These are phyloP conservation scores for Hypena proboscidalis DNA, from an alignment of 2,888 invertebrate genomes.

Conservation along the genomic window DNA sequence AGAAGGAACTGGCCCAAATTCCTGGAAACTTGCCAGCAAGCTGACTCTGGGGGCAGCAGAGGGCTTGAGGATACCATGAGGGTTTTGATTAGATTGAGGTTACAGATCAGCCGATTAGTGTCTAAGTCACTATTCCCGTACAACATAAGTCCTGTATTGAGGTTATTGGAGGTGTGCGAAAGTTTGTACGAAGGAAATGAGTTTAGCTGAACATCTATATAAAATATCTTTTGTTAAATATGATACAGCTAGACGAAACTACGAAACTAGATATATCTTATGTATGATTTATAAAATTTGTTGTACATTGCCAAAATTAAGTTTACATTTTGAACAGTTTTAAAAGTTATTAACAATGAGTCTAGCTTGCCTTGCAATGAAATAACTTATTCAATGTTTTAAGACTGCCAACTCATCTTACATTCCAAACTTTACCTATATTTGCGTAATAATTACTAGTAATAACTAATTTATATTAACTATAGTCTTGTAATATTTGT, in stretches of 20 bases:
- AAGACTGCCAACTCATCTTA: constrained; percentile 58
- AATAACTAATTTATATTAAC: constrained; percentile 59
- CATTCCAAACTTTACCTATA: constrained; percentile 62
- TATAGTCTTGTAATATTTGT: constrained; percentile 51
- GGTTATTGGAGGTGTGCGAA: constrained; percentile 93
- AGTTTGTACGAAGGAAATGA: constrained; percentile 94
- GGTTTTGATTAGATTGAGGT: constrained; percentile 90
- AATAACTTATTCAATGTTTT: constrained; percentile 33
- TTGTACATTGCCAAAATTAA: no score
- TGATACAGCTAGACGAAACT: no score
- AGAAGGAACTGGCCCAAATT: constrained; percentile 94
- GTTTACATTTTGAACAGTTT: constrained; percentile 1
- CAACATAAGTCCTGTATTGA: constrained; percentile 94
- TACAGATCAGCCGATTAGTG: constrained; percentile 93
- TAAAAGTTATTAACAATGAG: neutral
- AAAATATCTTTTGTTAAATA: constrained; percentile 16
- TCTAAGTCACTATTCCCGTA: constrained; percentile 94
- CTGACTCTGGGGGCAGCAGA: constrained; percentile 81
- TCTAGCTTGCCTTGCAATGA: constrained; percentile 20
- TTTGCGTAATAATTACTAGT: constrained; percentile 33
- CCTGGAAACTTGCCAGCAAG: constrained; percentile 89
- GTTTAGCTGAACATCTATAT: constrained; percentile 85
- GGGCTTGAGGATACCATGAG: constrained; percentile 93
- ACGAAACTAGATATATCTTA: no score
- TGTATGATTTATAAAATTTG: no score